phyloP scores from a whole-genome alignment of 1,140 invertebrate genomes.

The Watersipora subatra region DNA sequence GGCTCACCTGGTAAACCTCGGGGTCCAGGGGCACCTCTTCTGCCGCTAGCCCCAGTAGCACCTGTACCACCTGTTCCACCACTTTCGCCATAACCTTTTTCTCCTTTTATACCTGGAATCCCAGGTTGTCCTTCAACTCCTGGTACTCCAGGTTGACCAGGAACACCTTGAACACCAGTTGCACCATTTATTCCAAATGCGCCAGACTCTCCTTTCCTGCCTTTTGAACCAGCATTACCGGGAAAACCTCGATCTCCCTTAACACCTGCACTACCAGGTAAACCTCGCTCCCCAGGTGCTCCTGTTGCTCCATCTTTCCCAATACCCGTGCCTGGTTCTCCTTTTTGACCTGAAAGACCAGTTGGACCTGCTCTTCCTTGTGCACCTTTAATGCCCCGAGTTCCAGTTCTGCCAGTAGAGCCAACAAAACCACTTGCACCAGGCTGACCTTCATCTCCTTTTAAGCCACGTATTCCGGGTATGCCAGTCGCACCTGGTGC shows the following conservation, averaged over 20 bases:
- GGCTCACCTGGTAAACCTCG: conserved; percentile 3
- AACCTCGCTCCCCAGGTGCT: conserved; percentile 5
- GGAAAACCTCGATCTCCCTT: not conserved
- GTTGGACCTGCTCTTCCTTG: not conserved
- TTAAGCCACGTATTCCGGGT: not conserved
- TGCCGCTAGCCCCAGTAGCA: conserved; percentile 1
- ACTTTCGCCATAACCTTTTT: not conserved
- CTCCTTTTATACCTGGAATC: not conserved
- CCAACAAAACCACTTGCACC: not conserved
- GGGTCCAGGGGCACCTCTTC: not conserved
- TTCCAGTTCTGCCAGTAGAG: conserved; percentile 2
- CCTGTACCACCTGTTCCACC: not conserved
- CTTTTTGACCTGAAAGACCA: not conserved
- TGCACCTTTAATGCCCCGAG: not conserved
- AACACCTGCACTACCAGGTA: not conserved
- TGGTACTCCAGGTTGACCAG: not conserved
- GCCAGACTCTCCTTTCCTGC: conserved; percentile 5
- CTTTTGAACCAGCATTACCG: not conserved
- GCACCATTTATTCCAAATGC: not conserved
- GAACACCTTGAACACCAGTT: conserved; percentile 1
- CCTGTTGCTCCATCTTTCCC: not conserved
- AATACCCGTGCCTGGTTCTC: not conserved
- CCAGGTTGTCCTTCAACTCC: not conserved
- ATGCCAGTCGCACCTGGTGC: conserved; percentile 5
- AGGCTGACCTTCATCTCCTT: conserved; percentile 1